Percentiles rank a stretch among this genome's conserved stretches.
phyloP scores from a whole-genome alignment of 2,888 invertebrate genomes.

The Ophion ventricosus region DNA sequence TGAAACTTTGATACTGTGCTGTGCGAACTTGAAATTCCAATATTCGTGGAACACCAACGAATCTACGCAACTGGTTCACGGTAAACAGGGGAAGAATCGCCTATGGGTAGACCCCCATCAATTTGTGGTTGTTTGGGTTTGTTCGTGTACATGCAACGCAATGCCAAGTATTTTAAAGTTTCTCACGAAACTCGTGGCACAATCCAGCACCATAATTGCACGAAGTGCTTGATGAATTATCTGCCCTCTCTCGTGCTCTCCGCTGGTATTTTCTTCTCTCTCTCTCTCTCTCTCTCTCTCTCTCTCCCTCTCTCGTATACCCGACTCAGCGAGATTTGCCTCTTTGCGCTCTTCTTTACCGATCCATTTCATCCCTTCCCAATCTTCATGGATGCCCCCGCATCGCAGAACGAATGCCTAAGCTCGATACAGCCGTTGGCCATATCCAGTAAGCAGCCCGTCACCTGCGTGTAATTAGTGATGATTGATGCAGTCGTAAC shows the following conservation, averaged over 20 bases:
- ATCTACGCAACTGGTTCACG: neutral
- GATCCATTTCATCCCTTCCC: neutral
- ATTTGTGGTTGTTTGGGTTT: neutral
- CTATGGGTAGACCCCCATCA: neutral
- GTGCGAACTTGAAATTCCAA: constrained; percentile 3
- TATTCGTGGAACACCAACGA: neutral
- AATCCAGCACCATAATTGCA: constrained; percentile 18
- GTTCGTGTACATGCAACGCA: neutral
- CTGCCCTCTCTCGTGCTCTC: constrained; percentile 2
- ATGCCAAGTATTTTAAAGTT: neutral
- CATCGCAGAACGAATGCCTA: constrained; percentile 3
- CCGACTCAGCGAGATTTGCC: neutral
- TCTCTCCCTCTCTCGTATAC: no score
- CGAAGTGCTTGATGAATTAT: constrained; percentile 36
- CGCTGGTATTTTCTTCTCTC: neutral
- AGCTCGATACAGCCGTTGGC: constrained; percentile 26
- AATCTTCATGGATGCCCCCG: neutral
- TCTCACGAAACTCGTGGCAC: constrained; percentile 23
- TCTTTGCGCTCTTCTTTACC: constrained; percentile 8
- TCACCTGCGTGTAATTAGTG: constrained; percentile 57
- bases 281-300: no score
- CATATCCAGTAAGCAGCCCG: constrained; percentile 42
- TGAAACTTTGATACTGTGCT: constrained; percentile 18
- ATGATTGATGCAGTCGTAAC: constrained; percentile 64
- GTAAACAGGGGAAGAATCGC: neutral